Percentiles rank a stretch among this genome's conserved stretches.
These are phyloP conservation scores for Quadroppia sp. DNA, from an alignment of 2,888 invertebrate genomes.

Conservation along the genomic window DNA sequence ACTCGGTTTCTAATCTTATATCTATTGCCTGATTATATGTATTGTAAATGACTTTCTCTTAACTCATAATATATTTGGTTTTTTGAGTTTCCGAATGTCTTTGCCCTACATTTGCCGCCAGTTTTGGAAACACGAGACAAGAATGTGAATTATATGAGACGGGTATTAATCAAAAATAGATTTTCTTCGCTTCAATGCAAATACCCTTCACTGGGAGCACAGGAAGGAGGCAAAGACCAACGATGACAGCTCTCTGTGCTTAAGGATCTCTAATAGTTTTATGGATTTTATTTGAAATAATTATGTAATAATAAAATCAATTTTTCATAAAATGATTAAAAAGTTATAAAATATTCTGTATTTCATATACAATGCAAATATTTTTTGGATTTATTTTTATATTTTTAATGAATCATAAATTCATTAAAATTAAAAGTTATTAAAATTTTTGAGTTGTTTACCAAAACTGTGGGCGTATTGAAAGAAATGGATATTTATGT, in stretches of 20 bases:
- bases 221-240: neutral
- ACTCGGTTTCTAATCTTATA: neutral
- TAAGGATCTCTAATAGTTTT: no score
- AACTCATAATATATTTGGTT: neutral
- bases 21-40: neutral
- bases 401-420: no score
- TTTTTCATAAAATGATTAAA: no score
- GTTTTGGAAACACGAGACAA: neutral
- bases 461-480: conserved; percentile 4
- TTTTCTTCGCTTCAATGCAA: neutral
- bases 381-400: no score
- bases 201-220: neutral
- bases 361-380: no score
- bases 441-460: conserved; percentile 1
- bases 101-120: neutral
- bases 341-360: no score
- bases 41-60: conserved; percentile 14
- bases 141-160: neutral
- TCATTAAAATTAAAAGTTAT: no score
- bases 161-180: neutral
- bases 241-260: no score
- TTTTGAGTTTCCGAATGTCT: neutral
- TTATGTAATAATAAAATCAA: no score
- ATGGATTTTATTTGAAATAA: no score
- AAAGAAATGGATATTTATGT: neutral